A percentile compares a stretch with the other conserved stretches of the same genome.
Evolutionary conservation across 2,113 vertebrate genomes (phyloP).

Genomic region (Otolemur garnettii): DNA sequence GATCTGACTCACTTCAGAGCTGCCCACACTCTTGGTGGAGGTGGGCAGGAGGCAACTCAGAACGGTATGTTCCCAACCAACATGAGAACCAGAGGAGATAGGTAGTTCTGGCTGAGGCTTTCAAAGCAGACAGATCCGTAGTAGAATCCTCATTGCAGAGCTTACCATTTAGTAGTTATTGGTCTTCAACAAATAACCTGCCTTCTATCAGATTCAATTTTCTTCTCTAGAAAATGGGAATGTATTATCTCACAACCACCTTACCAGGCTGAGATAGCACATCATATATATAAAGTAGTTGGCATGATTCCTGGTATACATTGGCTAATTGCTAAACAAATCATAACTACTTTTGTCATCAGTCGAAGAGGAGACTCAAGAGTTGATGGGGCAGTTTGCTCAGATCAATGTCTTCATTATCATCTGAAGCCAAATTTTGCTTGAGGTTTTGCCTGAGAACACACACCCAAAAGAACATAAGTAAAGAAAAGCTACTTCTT

Average conservation of each 20-base stretch:
- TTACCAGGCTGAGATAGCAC: neutral
- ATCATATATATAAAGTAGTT: neutral
- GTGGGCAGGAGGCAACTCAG: neutral
- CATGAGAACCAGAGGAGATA: neutral
- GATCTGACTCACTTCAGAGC: neutral
- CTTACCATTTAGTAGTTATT: too few species aligned
- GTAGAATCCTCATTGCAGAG: neutral
- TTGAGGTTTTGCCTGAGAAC: neutral
- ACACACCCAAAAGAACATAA: neutral
- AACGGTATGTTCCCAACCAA: neutral
- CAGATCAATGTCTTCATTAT: constrained; percentile 33
- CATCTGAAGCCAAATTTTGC: neutral
- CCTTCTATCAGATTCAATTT: neutral
- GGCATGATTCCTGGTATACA: neutral
- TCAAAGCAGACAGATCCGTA: neutral
- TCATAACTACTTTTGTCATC: neutral
- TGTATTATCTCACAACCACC: too few species aligned
- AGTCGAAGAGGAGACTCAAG: neutral
- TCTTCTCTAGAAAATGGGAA: neutral
- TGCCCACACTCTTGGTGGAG: neutral
- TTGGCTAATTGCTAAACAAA: constrained; percentile 38
- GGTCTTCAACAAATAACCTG: neutral
- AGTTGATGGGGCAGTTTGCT: neutral
- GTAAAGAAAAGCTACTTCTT: rapidly evolving
- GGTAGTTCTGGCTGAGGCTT: neutral